A percentile compares a stretch with the other conserved stretches of the same genome.
These are phyloP conservation scores for Ditula angustiorana DNA, from an alignment of 2,888 invertebrate genomes.

Conservation along the genomic window DNA sequence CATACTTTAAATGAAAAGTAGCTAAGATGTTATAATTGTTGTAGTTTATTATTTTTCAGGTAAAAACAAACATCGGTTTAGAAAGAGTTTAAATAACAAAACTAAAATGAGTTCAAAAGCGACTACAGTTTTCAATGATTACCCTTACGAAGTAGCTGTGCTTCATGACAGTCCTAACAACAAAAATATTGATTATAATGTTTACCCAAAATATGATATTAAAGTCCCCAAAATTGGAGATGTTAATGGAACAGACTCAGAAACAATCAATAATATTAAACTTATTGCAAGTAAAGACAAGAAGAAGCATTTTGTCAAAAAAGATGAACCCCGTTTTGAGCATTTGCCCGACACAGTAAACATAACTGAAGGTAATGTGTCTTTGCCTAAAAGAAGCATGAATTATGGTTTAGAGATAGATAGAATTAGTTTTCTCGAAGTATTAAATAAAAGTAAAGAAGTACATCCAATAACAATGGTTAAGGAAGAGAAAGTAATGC, in stretches of 20 bases:
- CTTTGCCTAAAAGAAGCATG: constrained; percentile 60
- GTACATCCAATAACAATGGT: constrained; percentile 45
- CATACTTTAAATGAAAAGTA: too few relatives aligned
- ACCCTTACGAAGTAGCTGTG: constrained; percentile 66
- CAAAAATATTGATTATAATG: constrained; percentile 25
- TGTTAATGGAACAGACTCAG: constrained; percentile 8
- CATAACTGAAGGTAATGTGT: constrained; percentile 24
- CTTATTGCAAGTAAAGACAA: background rate
- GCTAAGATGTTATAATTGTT: too few relatives aligned
- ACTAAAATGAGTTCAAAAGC: constrained; percentile 49
- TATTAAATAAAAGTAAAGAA: constrained; percentile 52
- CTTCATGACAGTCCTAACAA: constrained; percentile 54
- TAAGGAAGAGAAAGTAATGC: constrained; percentile 62
- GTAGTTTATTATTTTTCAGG: constrained; percentile 46
- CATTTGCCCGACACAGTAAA: constrained; percentile 18
- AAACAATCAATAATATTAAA: constrained; percentile 25
- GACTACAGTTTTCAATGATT: constrained; percentile 61
- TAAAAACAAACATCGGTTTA: constrained; percentile 46
- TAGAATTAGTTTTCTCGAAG: constrained; percentile 56
- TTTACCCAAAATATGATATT: constrained; percentile 3
- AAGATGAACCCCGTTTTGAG: background rate
- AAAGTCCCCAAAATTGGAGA: background rate
- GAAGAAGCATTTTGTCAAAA: background rate
- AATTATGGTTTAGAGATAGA: constrained; percentile 56
- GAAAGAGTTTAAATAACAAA: constrained; percentile 54